Conservation (phyloP, 2,797 vertebrate genomes). For the Pipistrellus pygmaeus region DNA sequence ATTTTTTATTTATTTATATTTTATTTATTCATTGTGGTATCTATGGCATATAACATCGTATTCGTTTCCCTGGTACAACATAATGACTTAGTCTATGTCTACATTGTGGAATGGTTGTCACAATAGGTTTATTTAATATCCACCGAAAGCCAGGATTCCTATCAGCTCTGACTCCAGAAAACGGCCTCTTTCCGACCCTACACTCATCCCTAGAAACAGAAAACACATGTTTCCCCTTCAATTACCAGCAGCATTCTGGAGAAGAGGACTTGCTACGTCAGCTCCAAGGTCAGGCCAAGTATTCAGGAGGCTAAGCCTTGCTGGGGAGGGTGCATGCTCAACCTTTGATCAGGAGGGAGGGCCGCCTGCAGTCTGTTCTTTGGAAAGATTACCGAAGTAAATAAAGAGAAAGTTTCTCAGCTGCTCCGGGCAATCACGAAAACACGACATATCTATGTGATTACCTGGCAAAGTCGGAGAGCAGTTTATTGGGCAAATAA, state of each 20-base stretch:
- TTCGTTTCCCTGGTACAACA: not conserved
- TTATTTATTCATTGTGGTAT: not conserved
- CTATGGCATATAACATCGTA: not conserved
- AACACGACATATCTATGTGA: slow-evolving; percentile 78
- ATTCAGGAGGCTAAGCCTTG: slow-evolving; percentile 55
- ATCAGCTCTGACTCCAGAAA: slow-evolving; percentile 12
- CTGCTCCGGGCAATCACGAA: slow-evolving; percentile 76
- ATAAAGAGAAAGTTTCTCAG: slow-evolving; percentile 74
- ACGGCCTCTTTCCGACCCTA: not conserved
- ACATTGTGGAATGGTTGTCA: not conserved
- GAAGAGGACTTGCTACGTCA: slow-evolving; percentile 64
- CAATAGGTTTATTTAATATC: not conserved
- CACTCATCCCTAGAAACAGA: not conserved
- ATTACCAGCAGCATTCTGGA: slow-evolving; percentile 19
- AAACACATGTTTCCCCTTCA: slow-evolving; percentile 29
- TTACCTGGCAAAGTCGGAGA: slow-evolving; percentile 75
- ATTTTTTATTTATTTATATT: too few relatives aligned
- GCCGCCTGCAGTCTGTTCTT: slow-evolving; percentile 31
- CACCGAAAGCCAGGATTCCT: not conserved
- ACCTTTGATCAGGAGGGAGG: slow-evolving; percentile 59
- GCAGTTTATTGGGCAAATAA: slow-evolving; percentile 78
- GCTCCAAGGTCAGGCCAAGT: slow-evolving; percentile 66
- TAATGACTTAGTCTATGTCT: not conserved
- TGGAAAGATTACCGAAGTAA: slow-evolving; percentile 76
- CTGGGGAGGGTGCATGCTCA: slow-evolving; percentile 17